phyloP scores from a whole-genome alignment of 1,140 invertebrate species.

The Drosophila rufa region DNA sequence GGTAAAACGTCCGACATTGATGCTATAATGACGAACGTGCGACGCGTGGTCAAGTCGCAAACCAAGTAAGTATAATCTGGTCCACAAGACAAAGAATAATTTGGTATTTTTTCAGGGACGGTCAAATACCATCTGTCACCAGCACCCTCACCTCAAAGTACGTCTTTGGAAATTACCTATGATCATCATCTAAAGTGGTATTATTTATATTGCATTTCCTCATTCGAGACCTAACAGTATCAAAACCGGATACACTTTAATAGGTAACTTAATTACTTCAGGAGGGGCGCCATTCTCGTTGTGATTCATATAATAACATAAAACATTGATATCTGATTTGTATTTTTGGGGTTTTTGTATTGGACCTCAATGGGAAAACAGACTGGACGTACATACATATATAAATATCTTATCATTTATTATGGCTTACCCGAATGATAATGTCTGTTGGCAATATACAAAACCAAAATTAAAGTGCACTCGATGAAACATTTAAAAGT shows the following conservation, averaged over 20 bases:
- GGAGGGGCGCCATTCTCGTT: background rate
- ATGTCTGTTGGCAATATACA: background rate
- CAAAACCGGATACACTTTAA: background rate
- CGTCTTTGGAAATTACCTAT: conserved; percentile 73
- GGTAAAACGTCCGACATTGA: conserved; percentile 61
- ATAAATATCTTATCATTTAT: conserved; percentile 9
- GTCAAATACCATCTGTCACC: conserved; percentile 77
- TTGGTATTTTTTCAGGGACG: conserved; percentile 45
- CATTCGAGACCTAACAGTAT: background rate
- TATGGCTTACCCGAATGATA: conserved; percentile 1
- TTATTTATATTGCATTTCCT: conserved; percentile 2
- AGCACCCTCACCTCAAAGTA: conserved; percentile 75
- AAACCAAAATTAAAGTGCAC: background rate
- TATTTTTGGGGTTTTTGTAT: background rate
- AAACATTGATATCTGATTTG: conserved; percentile 5
- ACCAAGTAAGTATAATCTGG: conserved; percentile 52
- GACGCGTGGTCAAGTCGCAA: conserved; percentile 51
- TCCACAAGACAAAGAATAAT: background rate
- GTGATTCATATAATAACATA: conserved; percentile 13
- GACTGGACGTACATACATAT: conserved; percentile 1
- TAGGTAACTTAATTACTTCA: background rate
- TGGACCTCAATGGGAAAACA: background rate
- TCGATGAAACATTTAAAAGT: background rate
- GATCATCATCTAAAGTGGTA: conserved; percentile 12
- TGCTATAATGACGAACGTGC: conserved; percentile 56